A percentile compares a stretch with the other conserved stretches of the same genome.
Conservation (phyloP, 2,888 invertebrate genomes). For the Junonia oenone region DNA sequence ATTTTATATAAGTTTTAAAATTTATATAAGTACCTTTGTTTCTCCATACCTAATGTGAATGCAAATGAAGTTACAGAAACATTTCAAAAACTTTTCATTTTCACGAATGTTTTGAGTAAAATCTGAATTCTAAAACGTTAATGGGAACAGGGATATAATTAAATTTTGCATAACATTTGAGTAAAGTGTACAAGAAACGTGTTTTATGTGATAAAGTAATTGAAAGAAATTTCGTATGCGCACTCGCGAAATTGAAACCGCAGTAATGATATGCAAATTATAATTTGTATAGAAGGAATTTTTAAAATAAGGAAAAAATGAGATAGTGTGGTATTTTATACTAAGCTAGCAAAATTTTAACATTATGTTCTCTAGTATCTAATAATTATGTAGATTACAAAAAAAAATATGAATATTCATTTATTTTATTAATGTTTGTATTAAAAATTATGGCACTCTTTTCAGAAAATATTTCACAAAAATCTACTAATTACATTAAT, state of each 20-base stretch:
- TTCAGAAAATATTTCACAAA: too few relatives aligned
- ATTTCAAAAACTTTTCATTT: neutral
- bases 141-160: neutral
- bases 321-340: neutral
- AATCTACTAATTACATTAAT: too few relatives aligned
- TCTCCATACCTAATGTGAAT: neutral
- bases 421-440: too few relatives aligned
- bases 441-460: too few relatives aligned
- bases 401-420: too few relatives aligned
- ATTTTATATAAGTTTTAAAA: too few relatives aligned
- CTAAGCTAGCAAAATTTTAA: neutral
- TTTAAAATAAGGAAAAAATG: neutral
- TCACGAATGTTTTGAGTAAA: neutral
- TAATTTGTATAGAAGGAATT: neutral
- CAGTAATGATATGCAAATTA: neutral
- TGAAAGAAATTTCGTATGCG: constrained; percentile 1
- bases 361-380: too few relatives aligned
- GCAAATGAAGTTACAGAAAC: neutral
- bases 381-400: too few relatives aligned
- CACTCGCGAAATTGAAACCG: constrained; percentile 1
- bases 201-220: neutral
- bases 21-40: neutral
- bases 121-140: neutral
- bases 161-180: neutral
- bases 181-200: neutral